Conservation (phyloP, 2,888 invertebrate species). For the Arge pagana region DNA sequence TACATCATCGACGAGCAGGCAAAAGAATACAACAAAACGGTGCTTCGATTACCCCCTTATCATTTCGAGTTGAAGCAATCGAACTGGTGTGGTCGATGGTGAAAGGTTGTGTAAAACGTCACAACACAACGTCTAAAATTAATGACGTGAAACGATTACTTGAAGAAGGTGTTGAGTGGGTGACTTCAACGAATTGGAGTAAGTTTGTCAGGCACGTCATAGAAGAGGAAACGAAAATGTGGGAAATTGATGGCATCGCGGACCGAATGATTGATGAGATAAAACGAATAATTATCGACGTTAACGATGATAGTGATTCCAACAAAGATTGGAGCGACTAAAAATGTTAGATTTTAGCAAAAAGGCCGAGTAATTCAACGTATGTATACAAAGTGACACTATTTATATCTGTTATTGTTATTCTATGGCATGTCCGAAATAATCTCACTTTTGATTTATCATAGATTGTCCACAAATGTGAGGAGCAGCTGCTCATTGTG, state of each 20-base stretch:
- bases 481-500: too few species aligned
- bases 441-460: too few species aligned
- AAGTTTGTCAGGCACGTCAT: conserved; percentile 7
- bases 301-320: too few species aligned
- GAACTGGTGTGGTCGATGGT: conserved; percentile 30
- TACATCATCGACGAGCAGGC: conserved; percentile 17
- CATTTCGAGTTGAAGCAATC: conserved; percentile 32
- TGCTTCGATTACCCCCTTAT: conserved; percentile 26
- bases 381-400: too few species aligned
- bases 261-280: too few species aligned
- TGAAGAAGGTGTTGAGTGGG: conserved; percentile 3
- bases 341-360: too few species aligned
- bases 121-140: conserved; percentile 24
- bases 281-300: too few species aligned
- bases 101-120: conserved; percentile 23
- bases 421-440: too few species aligned
- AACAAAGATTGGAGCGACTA: too few species aligned
- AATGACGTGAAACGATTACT: conserved; percentile 22
- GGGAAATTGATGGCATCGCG: conserved; percentile 3
- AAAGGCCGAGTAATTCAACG: too few species aligned
- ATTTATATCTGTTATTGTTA: too few species aligned
- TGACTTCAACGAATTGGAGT: not conserved
- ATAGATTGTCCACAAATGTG: too few species aligned
- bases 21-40: conserved; percentile 11
- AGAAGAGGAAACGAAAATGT: not conserved